These are phyloP conservation scores for Romanogobio albipinnatus DNA, from an alignment of 2,113 vertebrate genomes.

Conservation along the genomic window DNA sequence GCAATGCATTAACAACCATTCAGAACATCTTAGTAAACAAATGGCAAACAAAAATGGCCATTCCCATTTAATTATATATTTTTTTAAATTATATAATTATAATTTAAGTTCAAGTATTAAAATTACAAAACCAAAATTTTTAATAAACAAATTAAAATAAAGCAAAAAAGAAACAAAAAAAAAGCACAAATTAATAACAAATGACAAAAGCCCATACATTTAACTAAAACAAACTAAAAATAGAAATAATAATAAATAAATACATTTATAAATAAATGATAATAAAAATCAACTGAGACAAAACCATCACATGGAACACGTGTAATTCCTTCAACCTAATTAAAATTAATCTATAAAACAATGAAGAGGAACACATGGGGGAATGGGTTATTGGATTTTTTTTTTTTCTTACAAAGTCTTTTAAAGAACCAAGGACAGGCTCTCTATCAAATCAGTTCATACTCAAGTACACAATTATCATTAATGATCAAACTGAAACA, in stretches of 20 bases:
- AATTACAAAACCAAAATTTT: background rate
- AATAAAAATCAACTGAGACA: background rate
- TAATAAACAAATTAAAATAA: no score
- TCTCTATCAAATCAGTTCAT: conserved; percentile 71
- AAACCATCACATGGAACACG: background rate
- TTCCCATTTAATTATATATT: no score
- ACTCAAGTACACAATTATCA: conserved; percentile 54
- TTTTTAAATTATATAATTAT: no score
- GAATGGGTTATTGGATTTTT: conserved; percentile 60
- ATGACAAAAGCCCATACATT: background rate
- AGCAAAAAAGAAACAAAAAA: no score
- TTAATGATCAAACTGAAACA: conserved; percentile 72
- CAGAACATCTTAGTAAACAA: background rate
- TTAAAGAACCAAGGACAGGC: conserved; percentile 75
- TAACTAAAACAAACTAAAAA: background rate
- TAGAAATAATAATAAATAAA: background rate
- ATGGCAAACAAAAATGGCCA: background rate
- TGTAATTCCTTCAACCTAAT: conserved; percentile 70
- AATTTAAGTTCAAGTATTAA: background rate
- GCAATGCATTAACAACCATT: background rate
- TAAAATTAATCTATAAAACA: conserved; percentile 67
- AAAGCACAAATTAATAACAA: background rate
- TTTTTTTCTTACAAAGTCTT: conserved; percentile 71
- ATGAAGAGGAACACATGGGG: conserved; percentile 58
- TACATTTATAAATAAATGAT: background rate